Evolutionary conservation across 2,888 invertebrate species (phyloP), one percentile per base, ranked within the genome.

Genomic region (Coleophora flavipennella): DNA sequence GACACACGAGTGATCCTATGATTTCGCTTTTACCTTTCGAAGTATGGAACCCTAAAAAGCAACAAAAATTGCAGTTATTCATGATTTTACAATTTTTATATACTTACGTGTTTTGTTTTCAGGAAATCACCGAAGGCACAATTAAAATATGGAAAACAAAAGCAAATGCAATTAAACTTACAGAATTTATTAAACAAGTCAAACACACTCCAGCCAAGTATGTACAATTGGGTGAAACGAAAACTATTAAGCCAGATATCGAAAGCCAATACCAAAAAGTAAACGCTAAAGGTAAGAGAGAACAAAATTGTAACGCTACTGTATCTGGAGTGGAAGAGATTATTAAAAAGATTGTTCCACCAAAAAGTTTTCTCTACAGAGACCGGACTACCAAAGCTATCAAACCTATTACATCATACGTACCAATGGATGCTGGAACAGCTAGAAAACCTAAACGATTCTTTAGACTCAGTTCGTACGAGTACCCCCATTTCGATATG

Each of bases 301-400:
- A 59, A 36, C 55, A 56, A 2, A 31, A 31, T 9, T 39, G 50
- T 4, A 35, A 49, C 29, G 43, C 60, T n/a, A 58, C 66, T 20
- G 66, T 49, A 31, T 62, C 60, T 29, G 34, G 38, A 8, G 73
- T 79, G 1, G 84, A 83, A 48, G 84, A 83, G 31, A 55, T 84
- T 26, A 51, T 83, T 4, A 74, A 70, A 41, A 75, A 57, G 49
- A 59, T 84, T 27, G 76, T 77, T 1, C 78, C 79, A 29, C 72
- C 78, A 0, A 85, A 81, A 48, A 85, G 85, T 45, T 85, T 85
- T 49, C 46, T 85, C 0, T 85, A 85, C 39, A 74, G 81, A 56
- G 66, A 80, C 32, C 71, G 75, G 43, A 53, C 58, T 20, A 13
- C 12, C 7, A 59, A 59, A 41, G 45, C 44, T 29, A 61, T 65